A percentile compares a stretch with the other conserved stretches of the same genome.
Evolutionary conservation across 2,797 vertebrate genomes (phyloP).

Genomic region (Kryptolebias ocellatus): DNA sequence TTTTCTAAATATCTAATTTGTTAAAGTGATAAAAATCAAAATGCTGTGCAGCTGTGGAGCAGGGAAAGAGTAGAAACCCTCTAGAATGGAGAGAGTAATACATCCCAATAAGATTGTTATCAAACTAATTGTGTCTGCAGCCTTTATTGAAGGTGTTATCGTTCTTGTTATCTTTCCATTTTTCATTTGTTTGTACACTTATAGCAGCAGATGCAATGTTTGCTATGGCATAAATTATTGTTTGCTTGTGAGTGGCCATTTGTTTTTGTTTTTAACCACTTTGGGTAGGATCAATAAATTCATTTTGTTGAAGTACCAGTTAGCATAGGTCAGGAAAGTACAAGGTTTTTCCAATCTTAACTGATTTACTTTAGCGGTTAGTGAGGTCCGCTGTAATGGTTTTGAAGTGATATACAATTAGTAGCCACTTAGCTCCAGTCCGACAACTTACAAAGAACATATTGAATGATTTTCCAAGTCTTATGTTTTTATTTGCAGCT

Average conservation of each 20-base stretch:
- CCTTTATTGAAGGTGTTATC: constrained; percentile 12
- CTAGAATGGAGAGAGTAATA: constrained; percentile 23
- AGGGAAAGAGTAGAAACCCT: not conserved
- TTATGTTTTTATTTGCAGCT: constrained; percentile 7
- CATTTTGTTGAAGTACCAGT: constrained; percentile 52
- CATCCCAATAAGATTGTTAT: constrained; percentile 31
- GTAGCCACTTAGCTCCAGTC: constrained; percentile 64
- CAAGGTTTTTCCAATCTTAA: constrained; percentile 17
- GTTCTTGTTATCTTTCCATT: constrained; percentile 12
- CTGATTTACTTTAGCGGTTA: constrained; percentile 61
- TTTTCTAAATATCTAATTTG: not conserved
- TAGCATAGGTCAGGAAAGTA: constrained; percentile 25
- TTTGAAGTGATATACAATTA: constrained; percentile 68
- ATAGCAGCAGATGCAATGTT: constrained; percentile 20
- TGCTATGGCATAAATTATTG: constrained; percentile 40
- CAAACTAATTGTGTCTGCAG: constrained; percentile 32
- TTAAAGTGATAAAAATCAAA: not conserved
- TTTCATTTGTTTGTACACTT: constrained; percentile 15
- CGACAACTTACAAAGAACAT: too few species aligned
- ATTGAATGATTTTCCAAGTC: too few species aligned
- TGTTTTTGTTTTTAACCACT: constrained; percentile 8
- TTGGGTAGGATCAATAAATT: constrained; percentile 32
- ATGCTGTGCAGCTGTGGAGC: not conserved
- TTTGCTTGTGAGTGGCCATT: constrained; percentile 26
- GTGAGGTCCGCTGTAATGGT: constrained; percentile 55